These are phyloP conservation scores for Caenorhabditis uteleia DNA, from an alignment of 2,888 invertebrate genomes.

Conservation along the genomic window DNA sequence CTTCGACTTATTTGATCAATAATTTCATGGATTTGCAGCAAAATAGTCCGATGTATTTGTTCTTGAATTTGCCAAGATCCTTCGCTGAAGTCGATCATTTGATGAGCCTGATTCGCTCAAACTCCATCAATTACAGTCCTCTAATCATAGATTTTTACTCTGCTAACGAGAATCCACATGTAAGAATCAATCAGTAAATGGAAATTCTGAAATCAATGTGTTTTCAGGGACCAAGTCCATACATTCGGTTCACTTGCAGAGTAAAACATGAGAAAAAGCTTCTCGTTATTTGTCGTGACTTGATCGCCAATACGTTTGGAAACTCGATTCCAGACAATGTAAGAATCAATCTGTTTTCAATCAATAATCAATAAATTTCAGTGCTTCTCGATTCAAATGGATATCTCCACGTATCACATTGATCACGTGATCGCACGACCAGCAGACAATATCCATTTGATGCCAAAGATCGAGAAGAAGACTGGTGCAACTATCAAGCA, in stretches of 20 bases:
- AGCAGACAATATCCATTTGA: not conserved
- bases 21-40: slow-evolving; percentile 3
- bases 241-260: slow-evolving; percentile 10
- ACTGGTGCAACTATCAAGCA: slow-evolving; percentile 12
- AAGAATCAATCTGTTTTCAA: no score
- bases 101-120: slow-evolving; percentile 3
- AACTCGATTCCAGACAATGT: slow-evolving; percentile 2
- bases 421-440: slow-evolving; percentile 20
- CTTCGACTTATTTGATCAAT: not conserved
- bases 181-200: no score
- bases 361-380: no score
- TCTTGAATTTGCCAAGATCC: slow-evolving; percentile 11
- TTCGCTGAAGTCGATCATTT: slow-evolving; percentile 1
- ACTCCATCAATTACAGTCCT: not conserved
- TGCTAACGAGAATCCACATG: no score
- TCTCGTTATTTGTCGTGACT: not conserved
- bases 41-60: slow-evolving; percentile 12
- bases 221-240: not conserved
- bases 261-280: slow-evolving; percentile 9
- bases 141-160: no score
- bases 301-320: not conserved
- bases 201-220: not conserved
- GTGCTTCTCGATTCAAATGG: slow-evolving; percentile 12
- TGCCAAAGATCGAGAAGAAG: slow-evolving; percentile 1
- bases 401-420: slow-evolving; percentile 13